Evolutionary conservation across 1,140 invertebrate genomes (phyloP).

Genomic region (Helicoverpa armigera): DNA sequence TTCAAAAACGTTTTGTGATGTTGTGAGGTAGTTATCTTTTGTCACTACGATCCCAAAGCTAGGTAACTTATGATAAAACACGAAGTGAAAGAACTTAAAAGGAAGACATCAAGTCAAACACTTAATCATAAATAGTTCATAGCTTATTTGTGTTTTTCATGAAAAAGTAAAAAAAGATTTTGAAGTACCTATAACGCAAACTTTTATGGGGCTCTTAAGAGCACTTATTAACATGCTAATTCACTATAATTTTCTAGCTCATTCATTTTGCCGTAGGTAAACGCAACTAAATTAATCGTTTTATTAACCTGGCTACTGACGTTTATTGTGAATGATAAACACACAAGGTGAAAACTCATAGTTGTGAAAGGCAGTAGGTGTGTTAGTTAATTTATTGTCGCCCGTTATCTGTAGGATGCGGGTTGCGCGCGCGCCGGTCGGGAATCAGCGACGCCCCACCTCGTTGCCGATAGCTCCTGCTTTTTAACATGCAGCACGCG

Average conservation of each 20-base stretch:
- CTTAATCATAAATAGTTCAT: too few species aligned
- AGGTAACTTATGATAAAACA: neutral
- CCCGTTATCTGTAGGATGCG: constrained; percentile 79
- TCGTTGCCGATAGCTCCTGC: constrained; percentile 30
- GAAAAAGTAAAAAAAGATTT: too few species aligned
- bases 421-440: constrained; percentile 67
- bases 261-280: neutral
- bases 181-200: too few species aligned
- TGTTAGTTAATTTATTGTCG: constrained; percentile 77
- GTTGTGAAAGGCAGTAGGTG: constrained; percentile 75
- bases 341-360: constrained; percentile 80
- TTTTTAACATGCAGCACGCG: constrained; percentile 75
- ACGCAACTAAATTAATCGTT: constrained; percentile 5
- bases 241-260: neutral
- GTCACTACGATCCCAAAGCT: neutral
- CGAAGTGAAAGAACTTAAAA: too few species aligned
- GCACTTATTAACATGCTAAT: too few species aligned
- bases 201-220: too few species aligned
- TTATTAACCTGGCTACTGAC: constrained; percentile 6
- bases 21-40: neutral
- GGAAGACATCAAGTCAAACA: too few species aligned
- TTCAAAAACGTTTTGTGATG: neutral
- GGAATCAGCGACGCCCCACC: constrained; percentile 61
- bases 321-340: constrained; percentile 58
- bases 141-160: too few species aligned